These are phyloP conservation scores for Meiosimyza platycephala DNA, from an alignment of 2,888 invertebrate species.

Conservation along the genomic window DNA sequence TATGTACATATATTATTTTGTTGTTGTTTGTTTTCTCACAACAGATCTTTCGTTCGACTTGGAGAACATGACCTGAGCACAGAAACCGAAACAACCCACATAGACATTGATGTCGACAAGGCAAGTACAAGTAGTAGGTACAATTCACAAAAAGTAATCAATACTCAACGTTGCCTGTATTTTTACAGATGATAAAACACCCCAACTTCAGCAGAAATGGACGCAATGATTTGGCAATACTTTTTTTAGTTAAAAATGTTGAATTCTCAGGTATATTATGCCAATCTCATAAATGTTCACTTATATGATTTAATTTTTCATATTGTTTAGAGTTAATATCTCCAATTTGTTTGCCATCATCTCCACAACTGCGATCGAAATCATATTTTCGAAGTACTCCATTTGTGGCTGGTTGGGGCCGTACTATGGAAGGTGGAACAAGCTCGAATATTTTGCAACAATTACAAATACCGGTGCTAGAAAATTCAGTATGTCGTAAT, in stretches of 20 bases:
- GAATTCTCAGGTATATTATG: conserved; percentile 69
- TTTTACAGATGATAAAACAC: conserved; percentile 47
- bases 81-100: conserved; percentile 70
- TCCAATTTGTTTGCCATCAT: conserved; percentile 80
- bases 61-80: conserved; percentile 79
- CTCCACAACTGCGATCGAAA: conserved; percentile 69
- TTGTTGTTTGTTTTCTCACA: conserved; percentile 1
- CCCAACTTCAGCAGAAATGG: conserved; percentile 62
- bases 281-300: conserved; percentile 19
- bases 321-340: conserved; percentile 72
- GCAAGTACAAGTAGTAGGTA: conserved; percentile 51
- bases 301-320: background rate
- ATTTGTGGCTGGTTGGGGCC: conserved; percentile 75
- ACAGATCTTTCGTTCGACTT: conserved; percentile 75
- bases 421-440: conserved; percentile 69
- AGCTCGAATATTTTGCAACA: conserved; percentile 74
- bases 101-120: conserved; percentile 72
- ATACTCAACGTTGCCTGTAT: background rate
- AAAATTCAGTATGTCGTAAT: conserved; percentile 71
- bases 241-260: conserved; percentile 72
- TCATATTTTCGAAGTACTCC: conserved; percentile 72
- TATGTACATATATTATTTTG: background rate
- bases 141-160: too few relatives aligned
- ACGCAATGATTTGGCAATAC: conserved; percentile 81
- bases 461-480: conserved; percentile 76